Evolutionary conservation across 2,113 vertebrate genomes (phyloP), one percentile per base, ranked within the genome.

Genomic region (Catagonus wagneri): DNA sequence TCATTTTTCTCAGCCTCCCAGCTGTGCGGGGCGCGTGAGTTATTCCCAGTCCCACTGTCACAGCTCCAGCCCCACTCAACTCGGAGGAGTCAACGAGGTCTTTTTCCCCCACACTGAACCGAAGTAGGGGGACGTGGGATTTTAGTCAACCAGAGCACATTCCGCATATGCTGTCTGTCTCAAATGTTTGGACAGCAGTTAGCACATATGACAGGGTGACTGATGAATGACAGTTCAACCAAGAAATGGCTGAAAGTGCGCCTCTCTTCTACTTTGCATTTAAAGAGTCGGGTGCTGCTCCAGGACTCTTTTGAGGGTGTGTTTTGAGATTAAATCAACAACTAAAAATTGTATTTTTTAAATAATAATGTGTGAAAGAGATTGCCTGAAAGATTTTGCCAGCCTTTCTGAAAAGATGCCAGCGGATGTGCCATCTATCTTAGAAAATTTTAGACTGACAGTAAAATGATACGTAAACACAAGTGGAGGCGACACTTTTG

Each of bases 1-100:
- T 95, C 88, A 89, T 93, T 89, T 90, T 90, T 92, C 58, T 79
- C 72, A 74, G 69, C 66, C 39, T 74, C 56, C 80, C 94, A 97
- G 95, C 88, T 95, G 72, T 50, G 56, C 25, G 0, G 0, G 58
- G 80, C 92, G 25, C n/a, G 63, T 22, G 58, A 44, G 9, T 52
- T 83, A 29, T 78, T 19, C 16, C 68, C 15, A 50, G 25, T 36
- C 50, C 63, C 12, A 0, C 23, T 14, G 20, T 65, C 23, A 7
- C 25, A 56, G 69, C 87, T 83, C 63, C 61, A 32, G 56, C 13
- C 20, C 36, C 29, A 52, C 10, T 0, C 54, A 76, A 65, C 52
- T 56, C 63, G 50, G 39, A 80, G 66, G 61, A 63, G 32, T 7
- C 6, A 36, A 61, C 2, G 44, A 76, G 36, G 44, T 36, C 68